These are phyloP conservation scores for Alcis repandata DNA, from an alignment of 2,888 invertebrate species.

Conservation along the genomic window DNA sequence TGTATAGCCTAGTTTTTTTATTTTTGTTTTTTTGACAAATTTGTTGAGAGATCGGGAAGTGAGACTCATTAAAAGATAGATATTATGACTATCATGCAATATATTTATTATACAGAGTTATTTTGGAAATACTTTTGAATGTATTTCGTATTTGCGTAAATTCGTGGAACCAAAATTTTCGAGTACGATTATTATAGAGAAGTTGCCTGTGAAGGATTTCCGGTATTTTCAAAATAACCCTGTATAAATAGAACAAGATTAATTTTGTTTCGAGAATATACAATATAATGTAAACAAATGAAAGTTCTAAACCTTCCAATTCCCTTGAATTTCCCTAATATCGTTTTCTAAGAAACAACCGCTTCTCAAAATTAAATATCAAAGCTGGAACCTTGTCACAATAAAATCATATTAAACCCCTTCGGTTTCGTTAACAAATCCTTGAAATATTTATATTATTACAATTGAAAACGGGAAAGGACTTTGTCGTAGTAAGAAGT, in stretches of 20 bases:
- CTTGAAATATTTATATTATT: slow-evolving; percentile 9
- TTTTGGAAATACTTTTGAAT: no score
- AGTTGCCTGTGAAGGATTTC: no score
- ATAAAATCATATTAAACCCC: neutral
- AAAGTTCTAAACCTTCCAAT: neutral
- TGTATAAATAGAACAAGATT: neutral
- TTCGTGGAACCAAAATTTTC: no score
- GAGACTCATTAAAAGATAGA: neutral
- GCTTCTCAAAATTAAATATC: neutral
- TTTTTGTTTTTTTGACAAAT: neutral
- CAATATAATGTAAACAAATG: neutral
- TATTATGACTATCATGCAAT: neutral
- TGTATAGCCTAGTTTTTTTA: no score
- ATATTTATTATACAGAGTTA: no score
- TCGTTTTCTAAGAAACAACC: slow-evolving; percentile 5
- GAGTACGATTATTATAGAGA: no score
- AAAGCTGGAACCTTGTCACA: slow-evolving; percentile 3
- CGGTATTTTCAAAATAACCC: neutral
- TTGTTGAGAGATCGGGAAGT: neutral
- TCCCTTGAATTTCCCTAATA: slow-evolving; percentile 1
- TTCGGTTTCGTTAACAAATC: neutral
- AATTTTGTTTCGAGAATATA: neutral
- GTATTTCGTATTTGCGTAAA: no score
- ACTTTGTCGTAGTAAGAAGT: slow-evolving; percentile 6
- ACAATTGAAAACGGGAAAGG: slow-evolving; percentile 11